Conservation (phyloP, 2,797 vertebrate species). For the Sebastes iracundus region DNA sequence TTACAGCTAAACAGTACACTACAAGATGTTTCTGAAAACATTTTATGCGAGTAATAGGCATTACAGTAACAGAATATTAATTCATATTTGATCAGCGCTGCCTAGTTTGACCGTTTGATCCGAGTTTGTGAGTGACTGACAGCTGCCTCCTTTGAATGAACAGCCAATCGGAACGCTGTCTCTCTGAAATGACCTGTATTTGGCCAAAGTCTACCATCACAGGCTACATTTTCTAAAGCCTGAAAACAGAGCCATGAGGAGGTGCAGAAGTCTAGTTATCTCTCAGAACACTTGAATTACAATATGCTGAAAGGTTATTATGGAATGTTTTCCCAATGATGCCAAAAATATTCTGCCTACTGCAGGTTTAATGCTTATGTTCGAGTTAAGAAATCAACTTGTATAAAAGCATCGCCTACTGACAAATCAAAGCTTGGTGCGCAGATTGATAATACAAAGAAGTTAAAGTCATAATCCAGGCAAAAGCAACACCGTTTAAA, state of each 20-base stretch:
- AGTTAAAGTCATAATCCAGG: neutral
- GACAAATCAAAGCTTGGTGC: neutral
- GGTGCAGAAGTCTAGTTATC: neutral
- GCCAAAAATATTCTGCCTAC: neutral
- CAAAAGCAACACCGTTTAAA: neutral
- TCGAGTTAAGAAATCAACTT: neutral
- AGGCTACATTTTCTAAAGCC: no score
- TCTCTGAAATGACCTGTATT: no score
- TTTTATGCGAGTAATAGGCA: rapidly evolving
- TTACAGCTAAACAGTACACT: no score
- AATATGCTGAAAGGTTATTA: neutral
- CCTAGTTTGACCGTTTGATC: neutral
- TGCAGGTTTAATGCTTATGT: neutral
- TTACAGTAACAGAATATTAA: neutral
- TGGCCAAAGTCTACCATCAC: no score
- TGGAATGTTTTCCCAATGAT: neutral
- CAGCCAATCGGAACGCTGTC: rapidly evolving
- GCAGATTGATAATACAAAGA: neutral
- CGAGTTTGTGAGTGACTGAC: rapidly evolving
- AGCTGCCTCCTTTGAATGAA: neutral
- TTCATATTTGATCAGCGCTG: neutral
- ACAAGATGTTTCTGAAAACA: no score
- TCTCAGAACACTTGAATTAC: neutral
- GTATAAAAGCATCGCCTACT: neutral
- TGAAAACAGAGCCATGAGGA: neutral